Evolutionary conservation across 2,113 vertebrate genomes (phyloP), one percentile per base, ranked within the genome.

Genomic region (Microtus oregoni): DNA sequence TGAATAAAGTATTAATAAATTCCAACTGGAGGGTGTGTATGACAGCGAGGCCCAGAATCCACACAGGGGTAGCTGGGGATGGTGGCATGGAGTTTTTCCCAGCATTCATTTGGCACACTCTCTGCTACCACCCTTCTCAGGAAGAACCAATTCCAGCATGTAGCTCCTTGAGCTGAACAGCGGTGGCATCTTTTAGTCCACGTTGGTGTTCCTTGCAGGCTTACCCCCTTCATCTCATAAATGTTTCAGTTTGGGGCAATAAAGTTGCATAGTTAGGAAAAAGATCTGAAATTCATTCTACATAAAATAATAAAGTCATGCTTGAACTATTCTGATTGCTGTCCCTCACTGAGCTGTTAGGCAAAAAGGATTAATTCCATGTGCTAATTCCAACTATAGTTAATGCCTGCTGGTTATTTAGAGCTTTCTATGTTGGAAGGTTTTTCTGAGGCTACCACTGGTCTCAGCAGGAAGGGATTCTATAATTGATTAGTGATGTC

Each of bases 401-500:
- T 94, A 92, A 89, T 75, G 83, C 75, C 65, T 91, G 73, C 50
- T 96, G 89, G 67, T 75, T 92, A 20, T 86, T 86, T 91, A 82
- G 52, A 96, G 38, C 41, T 94, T 93, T 94, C 86, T 58, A 24
- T 82, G 55, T 90, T 44, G 73, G 93, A 76, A 67, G 47, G 32
- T 28, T 96, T 96, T 97, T 96, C 68, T 90, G 83, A 78, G 87
- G 61, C 77, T 78, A 17, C 58, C 78, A 86, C 32, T 86, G 32
- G 22, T 92, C 86, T 93, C 95, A 63, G 91, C 5, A 38, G 83
- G 86, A 87, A 94, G 94, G 68, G 30, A 10, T 65, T 92, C 58
- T 35, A 67, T 47, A 96, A 96, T 87, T 94, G 93, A 96, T 97
- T 95, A 96, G 93, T 89, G 91, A 97, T 96, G 95, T 94, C 95